Percentiles rank a stretch among this genome's conserved stretches.
Conservation (phyloP, 2,113 vertebrate genomes). For the Limanda limanda region DNA sequence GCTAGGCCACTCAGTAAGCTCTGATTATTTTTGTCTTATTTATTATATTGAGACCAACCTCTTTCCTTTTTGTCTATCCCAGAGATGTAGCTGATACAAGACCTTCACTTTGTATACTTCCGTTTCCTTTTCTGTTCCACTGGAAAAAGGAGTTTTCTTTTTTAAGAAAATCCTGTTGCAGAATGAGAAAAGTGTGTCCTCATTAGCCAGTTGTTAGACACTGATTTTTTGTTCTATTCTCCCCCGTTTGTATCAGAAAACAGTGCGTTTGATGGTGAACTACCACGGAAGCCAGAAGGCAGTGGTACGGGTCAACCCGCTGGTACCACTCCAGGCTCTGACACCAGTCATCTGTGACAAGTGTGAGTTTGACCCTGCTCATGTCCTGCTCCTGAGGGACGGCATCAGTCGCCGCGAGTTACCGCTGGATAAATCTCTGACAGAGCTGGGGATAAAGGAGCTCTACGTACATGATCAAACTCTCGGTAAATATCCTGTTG, state of each 20-base stretch:
- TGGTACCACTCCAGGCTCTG: slow-evolving; percentile 86
- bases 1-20: not conserved
- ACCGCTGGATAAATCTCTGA: slow-evolving; percentile 89
- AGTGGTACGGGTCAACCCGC: slow-evolving; percentile 92
- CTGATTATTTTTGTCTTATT: not conserved
- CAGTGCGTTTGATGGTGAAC: slow-evolving; percentile 94
- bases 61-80: not conserved
- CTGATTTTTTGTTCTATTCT: not conserved
- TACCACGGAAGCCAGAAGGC: slow-evolving; percentile 93
- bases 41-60: not conserved
- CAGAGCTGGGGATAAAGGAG: slow-evolving; percentile 91
- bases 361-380: slow-evolving; percentile 90
- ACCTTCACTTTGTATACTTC: not conserved
- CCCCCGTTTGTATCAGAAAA: slow-evolving; percentile 83
- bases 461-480: slow-evolving; percentile 92
- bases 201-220: not conserved
- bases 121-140: not conserved
- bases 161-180: not conserved
- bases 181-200: not conserved
- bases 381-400: slow-evolving; percentile 89
- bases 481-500: slow-evolving; percentile 83
- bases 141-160: not conserved
- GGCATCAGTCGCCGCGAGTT: slow-evolving; percentile 86
- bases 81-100: not conserved
- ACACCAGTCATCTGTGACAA: slow-evolving; percentile 94